These are phyloP conservation scores for Cettia cetti DNA, from an alignment of 2,113 vertebrate species.

Conservation along the genomic window DNA sequence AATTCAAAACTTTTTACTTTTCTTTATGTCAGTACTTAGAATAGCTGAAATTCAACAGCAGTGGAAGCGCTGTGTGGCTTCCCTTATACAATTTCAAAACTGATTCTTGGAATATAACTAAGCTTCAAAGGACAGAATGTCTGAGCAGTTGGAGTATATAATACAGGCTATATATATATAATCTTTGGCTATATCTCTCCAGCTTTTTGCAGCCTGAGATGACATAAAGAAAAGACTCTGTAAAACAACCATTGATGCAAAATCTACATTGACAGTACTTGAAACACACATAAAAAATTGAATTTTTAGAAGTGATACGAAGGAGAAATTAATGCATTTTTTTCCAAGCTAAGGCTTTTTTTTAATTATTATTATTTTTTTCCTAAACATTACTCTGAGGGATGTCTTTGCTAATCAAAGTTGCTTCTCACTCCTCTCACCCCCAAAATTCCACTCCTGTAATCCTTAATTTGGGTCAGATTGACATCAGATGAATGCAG, in stretches of 20 bases:
- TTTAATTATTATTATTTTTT: too few species aligned
- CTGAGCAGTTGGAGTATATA: not conserved
- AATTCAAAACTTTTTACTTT: not conserved
- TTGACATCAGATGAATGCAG: not conserved
- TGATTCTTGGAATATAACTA: not conserved
- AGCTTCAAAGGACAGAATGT: not conserved
- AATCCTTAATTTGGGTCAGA: constrained; percentile 4
- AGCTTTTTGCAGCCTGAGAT: not conserved
- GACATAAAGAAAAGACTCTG: not conserved
- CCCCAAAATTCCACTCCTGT: not conserved
- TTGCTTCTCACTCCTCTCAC: not conserved
- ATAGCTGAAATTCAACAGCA: not conserved
- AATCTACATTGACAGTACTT: not conserved
- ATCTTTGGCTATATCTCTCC: not conserved
- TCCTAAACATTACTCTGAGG: not conserved
- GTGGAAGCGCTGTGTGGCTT: not conserved
- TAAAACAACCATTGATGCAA: not conserved
- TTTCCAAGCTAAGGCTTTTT: not conserved
- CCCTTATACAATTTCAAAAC: not conserved
- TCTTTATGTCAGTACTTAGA: not conserved
- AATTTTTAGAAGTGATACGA: not conserved
- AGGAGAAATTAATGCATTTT: not conserved
- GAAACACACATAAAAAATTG: not conserved
- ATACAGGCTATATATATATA: not conserved
- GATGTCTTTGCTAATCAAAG: not conserved